Evolutionary conservation across 2,797 vertebrate genomes (phyloP).

Genomic region (Cyprinodon diabolis): DNA sequence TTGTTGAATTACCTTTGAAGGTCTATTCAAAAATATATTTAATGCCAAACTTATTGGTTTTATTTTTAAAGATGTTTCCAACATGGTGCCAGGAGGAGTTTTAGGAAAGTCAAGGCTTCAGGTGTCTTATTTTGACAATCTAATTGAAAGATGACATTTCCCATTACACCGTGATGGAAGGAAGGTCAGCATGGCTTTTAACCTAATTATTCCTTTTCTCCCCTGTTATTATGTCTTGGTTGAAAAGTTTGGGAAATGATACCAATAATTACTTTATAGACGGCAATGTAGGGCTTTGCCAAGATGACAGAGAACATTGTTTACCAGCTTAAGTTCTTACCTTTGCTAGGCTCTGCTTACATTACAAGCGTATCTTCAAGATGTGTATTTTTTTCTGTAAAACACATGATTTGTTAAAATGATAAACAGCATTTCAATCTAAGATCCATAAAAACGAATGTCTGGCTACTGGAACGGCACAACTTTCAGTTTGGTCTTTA

Average conservation of each 20-base stretch:
- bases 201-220: background rate
- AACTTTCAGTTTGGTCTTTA: background rate
- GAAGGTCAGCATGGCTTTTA: background rate
- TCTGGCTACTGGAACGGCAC: no score
- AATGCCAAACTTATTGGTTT: background rate
- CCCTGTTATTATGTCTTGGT: background rate
- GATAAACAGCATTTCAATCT: no score
- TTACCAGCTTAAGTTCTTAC: background rate
- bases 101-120: background rate
- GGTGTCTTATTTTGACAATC: background rate
- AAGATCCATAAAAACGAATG: no score
- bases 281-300: background rate
- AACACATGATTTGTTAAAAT: no score
- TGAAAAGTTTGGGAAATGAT: background rate
- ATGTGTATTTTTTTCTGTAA: no score
- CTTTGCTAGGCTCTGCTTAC: no score
- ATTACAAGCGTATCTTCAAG: no score
- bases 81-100: background rate
- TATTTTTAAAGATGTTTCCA: background rate
- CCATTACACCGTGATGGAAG: background rate
- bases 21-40: background rate
- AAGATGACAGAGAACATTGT: background rate
- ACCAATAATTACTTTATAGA: conserved; percentile 4
- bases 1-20: background rate
- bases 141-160: background rate